Base-by-base conservation (phyloP, 2,888 invertebrate species). In the Iselma pallidipennis region DNA sequence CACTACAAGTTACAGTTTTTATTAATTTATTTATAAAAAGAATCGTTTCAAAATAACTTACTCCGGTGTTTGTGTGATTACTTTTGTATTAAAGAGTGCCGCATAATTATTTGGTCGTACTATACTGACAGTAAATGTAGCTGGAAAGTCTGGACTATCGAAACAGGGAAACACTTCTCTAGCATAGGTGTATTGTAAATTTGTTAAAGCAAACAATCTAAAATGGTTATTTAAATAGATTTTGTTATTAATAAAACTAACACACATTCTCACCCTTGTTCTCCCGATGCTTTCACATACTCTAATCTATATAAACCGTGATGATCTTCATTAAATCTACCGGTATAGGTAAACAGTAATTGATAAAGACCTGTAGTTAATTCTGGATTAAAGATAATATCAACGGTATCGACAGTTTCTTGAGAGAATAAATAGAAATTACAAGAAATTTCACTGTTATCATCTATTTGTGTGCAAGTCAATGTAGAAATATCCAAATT, bases 131-230 rank as follows among this genome's bases (percentile, higher is more conserved):
- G 83, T 82, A 74, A 90, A 79, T 0, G 66, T 71, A 0, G 83
- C 73, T 1, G 73, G 61, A 55, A 78, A 77, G 0, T 79, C 78
- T 0, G 82, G 87, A 65, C 89, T 89, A 71, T 92, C 92, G 71
- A 91, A 91, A 70, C 90, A 88, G 16, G 92, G 92, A 77, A 92
- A 91, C 0, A 88, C 91, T 65, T 81, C 82, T 19, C 90, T 85
- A 0, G 89, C 89, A 60, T 87, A 81, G 2, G 87, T 84, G 0
- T 88, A 84, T 79, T 89, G 84, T 73, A 90, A 88, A 70, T 90
- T 89, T 0, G 90, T 90, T 0, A 87, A 82, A 0, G 86, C 89
- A 23, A 82, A 66, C 19, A 42, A 83, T 54, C 87, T 87, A n/a
- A 33, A 31, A 33, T 33, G n/a, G 29, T 29, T 29, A 2, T 3